A percentile compares a stretch with the other conserved stretches of the same genome.
Conservation (phyloP, 2,113 vertebrate genomes). For the Diglossa brunneiventris region DNA sequence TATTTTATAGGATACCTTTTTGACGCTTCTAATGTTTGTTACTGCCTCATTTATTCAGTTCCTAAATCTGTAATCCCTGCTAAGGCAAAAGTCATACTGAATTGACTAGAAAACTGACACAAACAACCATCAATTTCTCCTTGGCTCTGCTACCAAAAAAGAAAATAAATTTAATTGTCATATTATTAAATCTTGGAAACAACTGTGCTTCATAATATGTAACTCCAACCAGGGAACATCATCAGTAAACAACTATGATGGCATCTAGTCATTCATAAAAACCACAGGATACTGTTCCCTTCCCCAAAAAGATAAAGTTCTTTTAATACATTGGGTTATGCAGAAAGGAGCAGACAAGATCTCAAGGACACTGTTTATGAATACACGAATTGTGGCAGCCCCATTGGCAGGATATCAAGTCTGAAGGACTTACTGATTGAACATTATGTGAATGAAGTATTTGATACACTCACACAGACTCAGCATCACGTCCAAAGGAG, state of each 20-base stretch:
- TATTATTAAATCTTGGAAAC: slow-evolving; percentile 24
- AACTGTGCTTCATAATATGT: not conserved
- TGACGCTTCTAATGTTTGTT: not conserved
- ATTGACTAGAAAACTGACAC: not conserved
- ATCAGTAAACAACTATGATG: not conserved
- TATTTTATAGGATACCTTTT: not conserved
- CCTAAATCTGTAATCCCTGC: not conserved
- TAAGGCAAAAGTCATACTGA: not conserved
- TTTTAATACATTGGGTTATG: slow-evolving; percentile 1
- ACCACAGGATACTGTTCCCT: not conserved
- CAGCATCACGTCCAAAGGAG: not conserved
- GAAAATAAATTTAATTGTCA: not conserved
- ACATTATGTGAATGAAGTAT: slow-evolving; percentile 37
- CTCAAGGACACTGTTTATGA: slow-evolving; percentile 48
- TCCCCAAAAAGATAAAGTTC: slow-evolving; percentile 21
- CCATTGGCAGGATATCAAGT: slow-evolving; percentile 59
- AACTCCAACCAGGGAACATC: not conserved
- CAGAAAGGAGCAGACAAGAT: slow-evolving; percentile 50
- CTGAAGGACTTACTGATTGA: slow-evolving; percentile 46
- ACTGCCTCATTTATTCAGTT: not conserved
- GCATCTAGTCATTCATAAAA: slow-evolving; percentile 39
- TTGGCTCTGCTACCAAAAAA: not conserved
- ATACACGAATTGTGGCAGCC: slow-evolving; percentile 14
- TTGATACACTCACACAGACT: slow-evolving; percentile 1
- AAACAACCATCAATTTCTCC: not conserved